Base-by-base conservation (phyloP, 2,888 invertebrate genomes). In the Sclerodermus sp. region DNA sequence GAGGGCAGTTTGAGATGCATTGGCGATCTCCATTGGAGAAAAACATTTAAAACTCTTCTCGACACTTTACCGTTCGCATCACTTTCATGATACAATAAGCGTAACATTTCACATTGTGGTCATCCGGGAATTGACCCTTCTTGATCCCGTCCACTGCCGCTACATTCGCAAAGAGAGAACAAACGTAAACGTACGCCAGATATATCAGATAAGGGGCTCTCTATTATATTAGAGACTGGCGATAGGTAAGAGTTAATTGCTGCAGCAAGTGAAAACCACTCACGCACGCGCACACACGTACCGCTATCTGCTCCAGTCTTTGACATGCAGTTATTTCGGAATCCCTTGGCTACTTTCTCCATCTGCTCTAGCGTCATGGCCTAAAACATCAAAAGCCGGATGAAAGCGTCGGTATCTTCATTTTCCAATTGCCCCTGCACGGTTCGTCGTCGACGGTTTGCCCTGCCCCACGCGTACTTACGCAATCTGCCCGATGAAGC, bases 251-350 rank as follows among this genome's bases (percentile, higher is more conserved):
- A n/a, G n/a, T n/a, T n/a, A n/a, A n/a, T n/a, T n/a, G n/a, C n/a
- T n/a, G n/a, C n/a, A n/a, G n/a, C n/a, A n/a, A n/a, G n/a, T n/a
- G n/a, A n/a, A n/a, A n/a, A n/a, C n/a, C n/a, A n/a, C n/a, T n/a
- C n/a, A n/a, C n/a, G n/a, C n/a, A n/a, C n/a, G n/a, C n/a, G n/a
- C n/a, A n/a, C n/a, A n/a, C n/a, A n/a, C 63, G 79, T 74, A 86
- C 86, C 85, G 57, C 82, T 79, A 39, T 81, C 79, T 6, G 79
- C 81, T 61, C 84, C 83, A 47, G 81, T 82, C 78, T 88, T 89
- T 1, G 85, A 84, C 51, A 83, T 79, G 60, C 88, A 89, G 0
- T 83, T 79, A 66, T 86, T 87, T 42, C 87, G 79, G 76, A 88
- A 82, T 66, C 85, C 79, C 71, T 82, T 85, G 1, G 83, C 83